Evolutionary conservation across 1,140 invertebrate genomes (phyloP).

Genomic region (Trachymyrmex septentrionalis): DNA sequence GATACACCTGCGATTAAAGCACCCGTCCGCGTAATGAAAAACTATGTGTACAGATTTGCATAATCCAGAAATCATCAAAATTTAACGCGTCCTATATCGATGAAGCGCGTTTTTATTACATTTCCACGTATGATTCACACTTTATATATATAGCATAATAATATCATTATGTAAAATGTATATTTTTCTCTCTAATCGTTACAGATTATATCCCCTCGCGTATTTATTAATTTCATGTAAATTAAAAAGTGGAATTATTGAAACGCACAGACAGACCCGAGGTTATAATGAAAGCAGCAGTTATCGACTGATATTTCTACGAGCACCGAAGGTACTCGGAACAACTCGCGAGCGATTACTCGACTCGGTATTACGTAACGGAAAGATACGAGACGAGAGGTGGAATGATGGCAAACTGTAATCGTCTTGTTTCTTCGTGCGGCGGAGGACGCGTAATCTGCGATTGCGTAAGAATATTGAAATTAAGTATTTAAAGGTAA

Average conservation of each 20-base stretch:
- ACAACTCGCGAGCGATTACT: slow-evolving; percentile 13
- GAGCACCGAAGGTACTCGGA: not conserved
- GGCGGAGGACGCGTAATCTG: not conserved
- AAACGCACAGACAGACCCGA: not conserved
- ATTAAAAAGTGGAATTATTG: not conserved
- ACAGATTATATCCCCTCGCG: not conserved
- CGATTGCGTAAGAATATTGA: slow-evolving; percentile 63
- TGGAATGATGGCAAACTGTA: slow-evolving; percentile 31
- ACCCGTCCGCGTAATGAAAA: slow-evolving; percentile 23
- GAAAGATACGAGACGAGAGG: slow-evolving; percentile 13
- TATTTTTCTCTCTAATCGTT: not conserved
- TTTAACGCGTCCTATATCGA: not conserved
- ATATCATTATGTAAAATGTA: not conserved
- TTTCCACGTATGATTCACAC: not conserved
- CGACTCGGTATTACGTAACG: slow-evolving; percentile 27
- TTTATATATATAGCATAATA: not conserved
- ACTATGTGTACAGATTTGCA: not conserved
- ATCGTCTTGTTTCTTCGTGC: slow-evolving; percentile 35
- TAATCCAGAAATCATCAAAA: slow-evolving; percentile 18
- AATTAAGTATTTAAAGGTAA: slow-evolving; percentile 70
- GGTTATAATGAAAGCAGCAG: not conserved
- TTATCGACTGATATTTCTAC: not conserved
- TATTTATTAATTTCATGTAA: slow-evolving; percentile 3
- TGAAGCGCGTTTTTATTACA: no score
- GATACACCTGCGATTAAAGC: slow-evolving; percentile 1